Percentiles rank a stretch among this genome's conserved stretches.
These are phyloP conservation scores for Parambassis ranga DNA, from an alignment of 2,797 vertebrate genomes.

Conservation along the genomic window DNA sequence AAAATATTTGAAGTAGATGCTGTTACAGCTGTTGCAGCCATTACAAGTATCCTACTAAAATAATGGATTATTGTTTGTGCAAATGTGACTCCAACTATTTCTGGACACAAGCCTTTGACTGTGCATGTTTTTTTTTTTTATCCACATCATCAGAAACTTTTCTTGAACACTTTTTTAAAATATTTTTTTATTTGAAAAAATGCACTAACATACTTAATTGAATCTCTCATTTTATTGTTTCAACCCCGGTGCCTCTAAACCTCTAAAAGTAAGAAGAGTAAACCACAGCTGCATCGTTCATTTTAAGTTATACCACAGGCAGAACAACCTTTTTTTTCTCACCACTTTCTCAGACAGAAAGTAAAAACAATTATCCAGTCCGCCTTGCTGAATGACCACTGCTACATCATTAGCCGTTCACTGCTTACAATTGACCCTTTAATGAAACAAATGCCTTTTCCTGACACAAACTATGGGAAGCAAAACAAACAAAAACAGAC, in stretches of 20 bases:
- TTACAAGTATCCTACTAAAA: too few relatives aligned
- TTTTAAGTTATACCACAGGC: conserved; percentile 1
- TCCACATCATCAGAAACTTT: too few relatives aligned
- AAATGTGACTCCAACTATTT: too few relatives aligned
- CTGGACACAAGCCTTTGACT: too few relatives aligned
- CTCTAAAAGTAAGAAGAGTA: too few relatives aligned
- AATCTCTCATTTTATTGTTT: neutral
- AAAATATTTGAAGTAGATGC: too few relatives aligned
- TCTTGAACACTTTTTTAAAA: too few relatives aligned
- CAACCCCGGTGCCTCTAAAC: neutral
- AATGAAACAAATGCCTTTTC: conserved; percentile 84
- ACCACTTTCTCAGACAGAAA: conserved; percentile 50
- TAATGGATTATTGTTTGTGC: too few relatives aligned
- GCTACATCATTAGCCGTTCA: conserved; percentile 67
- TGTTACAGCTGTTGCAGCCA: too few relatives aligned
- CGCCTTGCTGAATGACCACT: conserved; percentile 47
- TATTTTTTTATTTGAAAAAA: neutral
- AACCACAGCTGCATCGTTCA: conserved; percentile 2
- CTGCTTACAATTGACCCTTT: conserved; percentile 75
- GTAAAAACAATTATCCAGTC: conserved; percentile 55
- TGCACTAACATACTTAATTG: neutral
- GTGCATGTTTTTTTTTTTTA: too few relatives aligned
- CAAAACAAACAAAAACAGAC: conserved; percentile 85
- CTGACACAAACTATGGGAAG: conserved; percentile 81
- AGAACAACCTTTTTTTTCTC: neutral